A percentile compares a stretch with the other conserved stretches of the same genome.
Conservation (phyloP, 1,140 invertebrate species). For the Drosophila baimaii region DNA sequence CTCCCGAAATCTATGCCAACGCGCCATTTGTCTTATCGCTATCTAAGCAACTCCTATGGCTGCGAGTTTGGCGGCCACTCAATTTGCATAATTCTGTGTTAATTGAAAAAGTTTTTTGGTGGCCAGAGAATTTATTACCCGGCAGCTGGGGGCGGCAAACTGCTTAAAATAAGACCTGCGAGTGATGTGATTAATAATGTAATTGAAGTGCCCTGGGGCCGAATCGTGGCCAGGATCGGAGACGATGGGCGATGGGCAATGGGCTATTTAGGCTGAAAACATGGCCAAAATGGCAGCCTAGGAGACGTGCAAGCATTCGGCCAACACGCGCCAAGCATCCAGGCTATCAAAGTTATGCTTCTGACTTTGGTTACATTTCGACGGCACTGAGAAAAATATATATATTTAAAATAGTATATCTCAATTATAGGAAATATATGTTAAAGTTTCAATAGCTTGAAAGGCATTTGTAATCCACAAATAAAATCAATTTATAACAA, state of each 20-base stretch:
- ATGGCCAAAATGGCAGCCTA: slow-evolving; percentile 23
- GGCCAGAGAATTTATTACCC: slow-evolving; percentile 62
- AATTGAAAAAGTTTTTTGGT: slow-evolving; percentile 73
- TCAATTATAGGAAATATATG: not conserved
- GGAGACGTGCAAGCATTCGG: slow-evolving; percentile 43
- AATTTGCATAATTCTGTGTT: slow-evolving; percentile 80
- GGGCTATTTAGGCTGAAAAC: slow-evolving; percentile 23
- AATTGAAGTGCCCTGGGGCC: slow-evolving; percentile 48
- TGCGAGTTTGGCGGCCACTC: slow-evolving; percentile 56
- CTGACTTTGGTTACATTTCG: slow-evolving; percentile 30
- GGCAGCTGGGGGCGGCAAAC: slow-evolving; percentile 41
- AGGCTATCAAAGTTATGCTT: slow-evolving; percentile 49
- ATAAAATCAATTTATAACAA: not conserved
- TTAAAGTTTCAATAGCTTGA: not conserved
- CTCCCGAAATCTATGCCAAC: slow-evolving; percentile 34
- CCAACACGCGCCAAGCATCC: slow-evolving; percentile 39
- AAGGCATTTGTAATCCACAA: not conserved
- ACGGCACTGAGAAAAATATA: slow-evolving; percentile 5
- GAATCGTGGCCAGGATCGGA: slow-evolving; percentile 14
- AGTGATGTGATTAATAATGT: slow-evolving; percentile 72
- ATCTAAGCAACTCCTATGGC: slow-evolving; percentile 50
- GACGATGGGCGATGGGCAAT: slow-evolving; percentile 5
- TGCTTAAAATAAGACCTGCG: slow-evolving; percentile 69
- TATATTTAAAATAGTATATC: not conserved
- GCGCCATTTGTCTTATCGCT: slow-evolving; percentile 50